Percentiles rank a stretch among this genome's conserved stretches.
phyloP scores from a whole-genome alignment of 2,113 vertebrate genomes.

The Campylomormyrus numenius region DNA sequence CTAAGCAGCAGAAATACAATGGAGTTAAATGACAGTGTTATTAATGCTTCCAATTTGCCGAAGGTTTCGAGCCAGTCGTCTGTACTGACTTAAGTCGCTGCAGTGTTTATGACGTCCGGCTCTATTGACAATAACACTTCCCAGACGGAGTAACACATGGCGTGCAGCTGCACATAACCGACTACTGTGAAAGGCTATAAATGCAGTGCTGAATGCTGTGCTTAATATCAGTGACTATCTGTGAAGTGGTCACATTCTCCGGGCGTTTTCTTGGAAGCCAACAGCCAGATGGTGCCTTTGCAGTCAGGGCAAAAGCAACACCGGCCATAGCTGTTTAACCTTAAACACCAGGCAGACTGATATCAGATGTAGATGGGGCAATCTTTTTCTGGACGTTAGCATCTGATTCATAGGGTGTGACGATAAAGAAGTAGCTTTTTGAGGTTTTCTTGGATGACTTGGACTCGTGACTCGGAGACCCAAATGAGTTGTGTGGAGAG shows the following conservation, averaged over 20 bases:
- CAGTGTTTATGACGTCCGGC: slow-evolving; percentile 25
- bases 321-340: slow-evolving; percentile 35
- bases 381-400: background rate
- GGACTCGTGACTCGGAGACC: background rate
- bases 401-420: slow-evolving; percentile 30
- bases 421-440: background rate
- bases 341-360: slow-evolving; percentile 20
- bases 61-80: slow-evolving; percentile 24
- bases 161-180: slow-evolving; percentile 43
- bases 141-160: slow-evolving; percentile 43
- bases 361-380: background rate
- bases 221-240: slow-evolving; percentile 31
- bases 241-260: background rate
- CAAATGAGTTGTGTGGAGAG: slow-evolving; percentile 12
- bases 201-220: slow-evolving; percentile 19
- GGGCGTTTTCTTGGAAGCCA: slow-evolving; percentile 28
- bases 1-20: slow-evolving; percentile 5
- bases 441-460: background rate
- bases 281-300: slow-evolving; percentile 25
- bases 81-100: slow-evolving; percentile 22
- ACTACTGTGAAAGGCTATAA: slow-evolving; percentile 20
- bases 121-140: slow-evolving; percentile 33
- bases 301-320: slow-evolving; percentile 39
- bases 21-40: background rate
- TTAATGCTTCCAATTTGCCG: background rate